Conservation (phyloP, 2,888 invertebrate species). For the Brachyopa scutellaris region DNA sequence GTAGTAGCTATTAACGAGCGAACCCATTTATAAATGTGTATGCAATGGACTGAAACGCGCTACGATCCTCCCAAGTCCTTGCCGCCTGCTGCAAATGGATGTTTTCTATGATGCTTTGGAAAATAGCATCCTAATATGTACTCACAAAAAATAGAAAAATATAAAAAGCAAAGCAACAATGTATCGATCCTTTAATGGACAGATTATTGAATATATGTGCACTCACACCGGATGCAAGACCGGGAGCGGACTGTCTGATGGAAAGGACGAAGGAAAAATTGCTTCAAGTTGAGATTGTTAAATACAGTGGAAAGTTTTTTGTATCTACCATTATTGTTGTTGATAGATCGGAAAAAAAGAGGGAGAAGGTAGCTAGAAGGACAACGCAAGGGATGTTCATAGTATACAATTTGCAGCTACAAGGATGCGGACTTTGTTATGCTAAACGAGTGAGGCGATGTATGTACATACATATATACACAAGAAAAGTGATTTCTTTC, state of each 20-base stretch:
- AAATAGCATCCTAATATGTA: slow-evolving; percentile 32
- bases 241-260: slow-evolving; percentile 5
- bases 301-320: slow-evolving; percentile 67
- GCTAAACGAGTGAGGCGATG: slow-evolving; percentile 46
- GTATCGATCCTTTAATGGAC: slow-evolving; percentile 69
- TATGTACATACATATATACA: too few species aligned
- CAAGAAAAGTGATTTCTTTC: slow-evolving; percentile 59
- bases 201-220: slow-evolving; percentile 61
- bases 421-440: slow-evolving; percentile 42
- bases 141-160: slow-evolving; percentile 15
- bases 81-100: too few species aligned
- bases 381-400: slow-evolving; percentile 27
- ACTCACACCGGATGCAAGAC: slow-evolving; percentile 20
- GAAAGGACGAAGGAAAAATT: not conserved
- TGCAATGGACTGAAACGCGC: slow-evolving; percentile 55
- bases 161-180: slow-evolving; percentile 21
- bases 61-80: slow-evolving; percentile 23
- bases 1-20: slow-evolving; percentile 50
- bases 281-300: slow-evolving; percentile 49
- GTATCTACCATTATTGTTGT: slow-evolving; percentile 63
- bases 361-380: not conserved
- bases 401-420: slow-evolving; percentile 41
- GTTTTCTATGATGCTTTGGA: slow-evolving; percentile 44
- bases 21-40: slow-evolving; percentile 58
- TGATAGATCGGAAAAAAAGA: slow-evolving; percentile 39